Conservation (phyloP, 2,888 invertebrate species). For the Standfussiana lucernea region DNA sequence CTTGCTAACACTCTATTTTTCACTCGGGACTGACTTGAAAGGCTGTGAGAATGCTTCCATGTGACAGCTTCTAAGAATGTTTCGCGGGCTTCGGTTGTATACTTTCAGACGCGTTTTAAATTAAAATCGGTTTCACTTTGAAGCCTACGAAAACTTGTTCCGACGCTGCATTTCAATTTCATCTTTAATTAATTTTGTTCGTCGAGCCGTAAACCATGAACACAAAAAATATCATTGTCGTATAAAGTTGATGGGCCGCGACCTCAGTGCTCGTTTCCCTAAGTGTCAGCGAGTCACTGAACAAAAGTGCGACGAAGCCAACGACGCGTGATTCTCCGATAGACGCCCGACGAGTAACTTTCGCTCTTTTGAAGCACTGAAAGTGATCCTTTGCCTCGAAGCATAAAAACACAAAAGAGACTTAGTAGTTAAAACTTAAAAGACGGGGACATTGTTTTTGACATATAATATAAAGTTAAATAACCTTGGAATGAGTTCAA, state of each 20-base stretch:
- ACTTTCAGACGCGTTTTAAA: slow-evolving; percentile 22
- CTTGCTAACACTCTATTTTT: slow-evolving; percentile 66
- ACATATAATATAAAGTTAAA: slow-evolving; percentile 45
- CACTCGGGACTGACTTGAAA: slow-evolving; percentile 33
- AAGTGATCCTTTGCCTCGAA: slow-evolving; percentile 51
- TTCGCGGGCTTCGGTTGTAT: slow-evolving; percentile 5
- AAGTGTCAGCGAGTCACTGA: slow-evolving; percentile 74
- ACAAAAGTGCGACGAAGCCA: slow-evolving; percentile 76
- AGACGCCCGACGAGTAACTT: slow-evolving; percentile 68
- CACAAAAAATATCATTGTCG: slow-evolving; percentile 62
- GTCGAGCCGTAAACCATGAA: slow-evolving; percentile 41
- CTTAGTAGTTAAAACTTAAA: slow-evolving; percentile 52
- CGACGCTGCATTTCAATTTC: slow-evolving; percentile 38
- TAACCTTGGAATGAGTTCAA: slow-evolving; percentile 50
- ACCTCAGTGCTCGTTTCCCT: slow-evolving; percentile 63
- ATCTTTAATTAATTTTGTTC: slow-evolving; percentile 49
- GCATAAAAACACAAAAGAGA: slow-evolving; percentile 52
- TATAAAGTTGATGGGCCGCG: slow-evolving; percentile 69
- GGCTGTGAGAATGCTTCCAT: slow-evolving; percentile 40
- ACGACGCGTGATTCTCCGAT: slow-evolving; percentile 81
- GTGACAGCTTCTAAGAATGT: slow-evolving; percentile 43
- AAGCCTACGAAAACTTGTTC: slow-evolving; percentile 15
- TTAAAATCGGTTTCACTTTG: slow-evolving; percentile 33
- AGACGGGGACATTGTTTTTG: slow-evolving; percentile 50
- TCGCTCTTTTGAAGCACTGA: slow-evolving; percentile 59